Evolutionary conservation across 2,888 invertebrate species (phyloP).

Genomic region (Melanchra persicariae): DNA sequence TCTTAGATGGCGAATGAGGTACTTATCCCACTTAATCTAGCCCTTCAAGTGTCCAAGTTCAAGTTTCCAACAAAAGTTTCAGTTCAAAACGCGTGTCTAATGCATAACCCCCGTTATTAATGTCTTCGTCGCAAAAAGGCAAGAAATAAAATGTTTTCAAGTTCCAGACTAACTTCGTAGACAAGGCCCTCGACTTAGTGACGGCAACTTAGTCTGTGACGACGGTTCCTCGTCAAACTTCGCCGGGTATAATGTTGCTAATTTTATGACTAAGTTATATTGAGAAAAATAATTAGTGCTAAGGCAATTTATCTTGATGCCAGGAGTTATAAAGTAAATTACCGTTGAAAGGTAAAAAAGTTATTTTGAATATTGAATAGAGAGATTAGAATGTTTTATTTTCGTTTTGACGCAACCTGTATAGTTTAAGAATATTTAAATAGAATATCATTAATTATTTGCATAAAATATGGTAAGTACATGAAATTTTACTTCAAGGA

Average conservation of each 20-base stretch:
- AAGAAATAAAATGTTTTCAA: slow-evolving; percentile 48
- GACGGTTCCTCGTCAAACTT: slow-evolving; percentile 43
- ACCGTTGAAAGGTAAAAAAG: neutral
- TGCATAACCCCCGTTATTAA: slow-evolving; percentile 27
- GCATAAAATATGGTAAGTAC: too few species aligned
- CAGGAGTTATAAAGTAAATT: neutral
- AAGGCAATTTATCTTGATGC: slow-evolving; percentile 15
- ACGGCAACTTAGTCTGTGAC: slow-evolving; percentile 43
- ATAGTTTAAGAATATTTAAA: too few species aligned
- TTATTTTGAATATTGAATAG: neutral
- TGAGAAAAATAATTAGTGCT: slow-evolving; percentile 33
- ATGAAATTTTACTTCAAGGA: neutral
- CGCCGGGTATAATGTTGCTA: slow-evolving; percentile 36
- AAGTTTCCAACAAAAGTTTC: slow-evolving; percentile 24
- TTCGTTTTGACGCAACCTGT: neutral
- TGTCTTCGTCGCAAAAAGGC: slow-evolving; percentile 29
- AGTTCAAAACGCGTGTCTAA: slow-evolving; percentile 14
- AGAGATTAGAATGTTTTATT: neutral
- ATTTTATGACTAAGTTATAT: slow-evolving; percentile 51
- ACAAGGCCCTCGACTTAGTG: slow-evolving; percentile 54
- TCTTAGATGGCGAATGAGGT: too few species aligned
- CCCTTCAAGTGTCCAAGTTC: neutral
- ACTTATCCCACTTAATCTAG: neutral
- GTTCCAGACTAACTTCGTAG: slow-evolving; percentile 46
- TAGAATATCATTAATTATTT: too few species aligned